phyloP scores from a whole-genome alignment of 2,113 vertebrate genomes.

The Todiramphus chloris region DNA sequence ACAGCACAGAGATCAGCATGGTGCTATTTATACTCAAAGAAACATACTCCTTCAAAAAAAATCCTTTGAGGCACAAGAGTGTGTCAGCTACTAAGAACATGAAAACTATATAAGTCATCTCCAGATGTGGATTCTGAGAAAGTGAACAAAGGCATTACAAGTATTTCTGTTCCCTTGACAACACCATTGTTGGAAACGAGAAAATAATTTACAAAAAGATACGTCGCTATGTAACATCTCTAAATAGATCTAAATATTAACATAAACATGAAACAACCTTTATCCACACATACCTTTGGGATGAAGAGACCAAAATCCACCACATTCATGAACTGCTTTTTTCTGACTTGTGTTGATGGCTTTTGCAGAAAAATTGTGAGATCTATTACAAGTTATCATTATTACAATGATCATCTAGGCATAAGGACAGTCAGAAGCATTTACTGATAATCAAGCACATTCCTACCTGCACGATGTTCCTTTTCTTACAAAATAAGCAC shows the following conservation, averaged over 20 bases:
- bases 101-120: constrained; percentile 55
- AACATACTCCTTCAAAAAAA: constrained; percentile 40
- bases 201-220: constrained; percentile 70
- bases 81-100: constrained; percentile 44
- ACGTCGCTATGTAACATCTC: constrained; percentile 24
- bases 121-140: constrained; percentile 43
- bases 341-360: background rate
- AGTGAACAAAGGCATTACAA: constrained; percentile 58
- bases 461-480: background rate
- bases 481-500: background rate
- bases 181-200: constrained; percentile 72
- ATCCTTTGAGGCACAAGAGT: constrained; percentile 37
- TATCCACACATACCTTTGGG: background rate
- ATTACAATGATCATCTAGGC: background rate
- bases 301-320: background rate
- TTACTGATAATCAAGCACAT: background rate
- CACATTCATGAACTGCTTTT: background rate
- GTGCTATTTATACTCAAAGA: constrained; percentile 42
- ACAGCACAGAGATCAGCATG: background rate
- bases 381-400: background rate
- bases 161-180: constrained; percentile 77
- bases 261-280: background rate
- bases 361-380: background rate
- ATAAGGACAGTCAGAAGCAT: background rate
- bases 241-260: constrained; percentile 16